phyloP scores from a whole-genome alignment of 2,113 vertebrate species.

The Machaerirhynchus nigripectus region DNA sequence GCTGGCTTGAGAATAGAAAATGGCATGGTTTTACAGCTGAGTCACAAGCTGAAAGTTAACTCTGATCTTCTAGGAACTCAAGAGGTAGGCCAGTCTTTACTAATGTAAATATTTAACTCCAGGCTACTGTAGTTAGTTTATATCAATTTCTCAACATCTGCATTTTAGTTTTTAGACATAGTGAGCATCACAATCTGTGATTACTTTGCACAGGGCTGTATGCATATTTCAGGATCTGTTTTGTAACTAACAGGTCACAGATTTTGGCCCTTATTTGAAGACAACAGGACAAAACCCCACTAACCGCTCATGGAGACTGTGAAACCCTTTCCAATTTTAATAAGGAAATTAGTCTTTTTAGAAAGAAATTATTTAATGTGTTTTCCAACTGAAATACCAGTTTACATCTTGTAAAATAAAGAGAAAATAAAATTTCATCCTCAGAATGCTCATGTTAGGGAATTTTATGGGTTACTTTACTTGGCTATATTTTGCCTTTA shows the following conservation, averaged over 20 bases:
- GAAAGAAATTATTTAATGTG: background rate
- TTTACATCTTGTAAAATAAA: conserved; percentile 55
- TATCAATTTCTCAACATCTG: background rate
- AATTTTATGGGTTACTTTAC: conserved; percentile 39
- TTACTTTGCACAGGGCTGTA: background rate
- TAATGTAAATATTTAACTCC: conserved; percentile 2
- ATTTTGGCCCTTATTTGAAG: background rate
- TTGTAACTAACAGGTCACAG: background rate
- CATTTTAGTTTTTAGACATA: background rate
- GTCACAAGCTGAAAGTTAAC: conserved; percentile 19
- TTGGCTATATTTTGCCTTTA: conserved; percentile 37
- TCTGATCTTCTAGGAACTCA: conserved; percentile 33
- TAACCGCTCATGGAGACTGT: background rate
- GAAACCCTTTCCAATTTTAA: background rate
- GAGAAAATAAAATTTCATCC: conserved; percentile 23
- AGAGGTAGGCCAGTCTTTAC: background rate
- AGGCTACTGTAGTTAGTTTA: background rate
- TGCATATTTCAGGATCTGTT: background rate
- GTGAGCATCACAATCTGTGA: background rate
- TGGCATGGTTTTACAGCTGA: background rate
- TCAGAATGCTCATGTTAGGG: conserved; percentile 15
- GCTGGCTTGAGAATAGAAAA: conserved; percentile 7
- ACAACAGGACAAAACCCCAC: background rate
- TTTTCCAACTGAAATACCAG: conserved; percentile 47
- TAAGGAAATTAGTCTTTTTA: background rate